These are phyloP conservation scores for Hypsopygia costalis DNA, from an alignment of 2,888 invertebrate genomes.

Conservation along the genomic window DNA sequence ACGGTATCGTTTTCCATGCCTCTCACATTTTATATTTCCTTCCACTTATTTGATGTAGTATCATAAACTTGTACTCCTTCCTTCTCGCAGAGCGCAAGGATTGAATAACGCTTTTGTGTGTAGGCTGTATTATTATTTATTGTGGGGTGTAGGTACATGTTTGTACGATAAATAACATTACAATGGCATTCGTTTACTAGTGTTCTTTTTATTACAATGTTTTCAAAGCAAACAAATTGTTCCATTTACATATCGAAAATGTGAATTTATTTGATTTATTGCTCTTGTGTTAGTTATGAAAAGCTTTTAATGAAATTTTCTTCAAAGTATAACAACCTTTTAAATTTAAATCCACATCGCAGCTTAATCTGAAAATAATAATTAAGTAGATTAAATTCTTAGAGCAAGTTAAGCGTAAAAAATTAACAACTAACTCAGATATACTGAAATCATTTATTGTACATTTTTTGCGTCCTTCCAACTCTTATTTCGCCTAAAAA, in stretches of 20 bases:
- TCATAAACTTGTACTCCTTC: constrained; percentile 37
- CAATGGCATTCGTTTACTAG: constrained; percentile 22
- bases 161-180: constrained; percentile 27
- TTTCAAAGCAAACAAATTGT: no score
- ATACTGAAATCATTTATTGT: constrained; percentile 1
- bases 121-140: no score
- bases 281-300: no score
- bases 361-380: neutral
- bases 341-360: neutral
- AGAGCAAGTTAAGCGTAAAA: constrained; percentile 10
- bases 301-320: constrained; percentile 11
- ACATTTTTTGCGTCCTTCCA: constrained; percentile 9
- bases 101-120: constrained; percentile 29
- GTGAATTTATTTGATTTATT: neutral
- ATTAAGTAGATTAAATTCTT: constrained; percentile 1
- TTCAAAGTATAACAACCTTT: neutral
- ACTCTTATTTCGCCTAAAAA: constrained; percentile 4
- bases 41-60: constrained; percentile 36
- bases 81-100: constrained; percentile 24
- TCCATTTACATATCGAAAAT: no score
- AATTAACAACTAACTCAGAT: constrained; percentile 2
- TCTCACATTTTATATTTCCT: constrained; percentile 51
- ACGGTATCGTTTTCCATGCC: constrained; percentile 48
- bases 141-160: constrained; percentile 19
- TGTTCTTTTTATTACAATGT: constrained; percentile 11